Evolutionary conservation across 2,113 vertebrate genomes (phyloP).

Genomic region (Catharus minimus): DNA sequence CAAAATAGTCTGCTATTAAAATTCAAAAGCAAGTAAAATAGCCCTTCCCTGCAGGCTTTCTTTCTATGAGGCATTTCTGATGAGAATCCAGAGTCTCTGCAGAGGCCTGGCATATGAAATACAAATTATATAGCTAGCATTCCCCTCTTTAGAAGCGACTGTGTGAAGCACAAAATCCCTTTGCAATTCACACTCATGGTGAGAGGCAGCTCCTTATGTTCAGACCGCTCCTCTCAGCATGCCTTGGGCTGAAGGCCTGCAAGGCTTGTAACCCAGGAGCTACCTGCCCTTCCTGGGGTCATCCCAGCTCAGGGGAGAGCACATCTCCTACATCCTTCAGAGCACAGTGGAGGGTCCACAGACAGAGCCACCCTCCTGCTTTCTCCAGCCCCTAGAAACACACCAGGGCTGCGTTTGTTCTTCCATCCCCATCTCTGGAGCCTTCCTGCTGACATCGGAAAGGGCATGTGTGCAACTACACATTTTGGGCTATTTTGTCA

Average conservation of each 20-base stretch:
- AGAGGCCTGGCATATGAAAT: conserved; percentile 28
- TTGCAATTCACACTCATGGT: not conserved
- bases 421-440: not conserved
- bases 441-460: not conserved
- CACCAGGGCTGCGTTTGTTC: not conserved
- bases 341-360: not conserved
- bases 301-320: not conserved
- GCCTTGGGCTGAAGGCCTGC: not conserved
- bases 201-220: conserved; percentile 12
- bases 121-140: conserved; percentile 33
- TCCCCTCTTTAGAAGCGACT: conserved; percentile 9
- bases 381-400: not conserved
- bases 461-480: not conserved
- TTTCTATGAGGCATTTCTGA: conserved; percentile 53
- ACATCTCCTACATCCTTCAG: not conserved
- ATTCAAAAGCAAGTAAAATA: conserved; percentile 54
- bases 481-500: conserved; percentile 31
- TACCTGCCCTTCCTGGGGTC: not conserved
- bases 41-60: conserved; percentile 34
- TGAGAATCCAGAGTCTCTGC: conserved; percentile 39
- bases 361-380: not conserved
- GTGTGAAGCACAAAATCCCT: conserved; percentile 26
- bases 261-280: not conserved
- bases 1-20: conserved; percentile 43
- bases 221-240: not conserved